Conservation (phyloP, 2,888 invertebrate species). For the Iselma pallidipennis region DNA sequence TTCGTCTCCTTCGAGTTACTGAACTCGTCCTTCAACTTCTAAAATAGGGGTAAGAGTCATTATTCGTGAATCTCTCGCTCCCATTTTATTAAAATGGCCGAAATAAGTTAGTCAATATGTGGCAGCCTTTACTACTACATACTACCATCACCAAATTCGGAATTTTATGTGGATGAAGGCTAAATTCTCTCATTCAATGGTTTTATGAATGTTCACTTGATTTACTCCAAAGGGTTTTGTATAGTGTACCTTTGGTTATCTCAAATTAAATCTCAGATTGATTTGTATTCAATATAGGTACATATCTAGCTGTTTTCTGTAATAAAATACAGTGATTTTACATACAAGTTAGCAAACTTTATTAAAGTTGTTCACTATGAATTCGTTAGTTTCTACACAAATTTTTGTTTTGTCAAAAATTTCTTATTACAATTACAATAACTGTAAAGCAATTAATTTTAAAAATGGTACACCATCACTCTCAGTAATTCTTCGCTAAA, state of each 20-base stretch:
- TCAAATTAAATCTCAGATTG: conserved; percentile 22
- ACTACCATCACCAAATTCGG: background rate
- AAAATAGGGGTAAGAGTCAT: background rate
- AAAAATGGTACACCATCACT: too few species aligned
- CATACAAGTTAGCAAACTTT: background rate
- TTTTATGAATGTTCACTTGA: conserved; percentile 16
- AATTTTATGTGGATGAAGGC: conserved; percentile 12
- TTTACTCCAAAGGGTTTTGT: conserved; percentile 4
- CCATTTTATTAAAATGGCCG: conserved; percentile 15
- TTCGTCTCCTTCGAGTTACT: background rate
- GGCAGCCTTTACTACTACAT: background rate
- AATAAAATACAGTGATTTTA: conserved; percentile 10
- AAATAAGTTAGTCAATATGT: conserved; percentile 17
- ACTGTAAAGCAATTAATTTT: too few species aligned
- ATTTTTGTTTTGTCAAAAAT: too few species aligned
- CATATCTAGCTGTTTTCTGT: conserved; percentile 5
- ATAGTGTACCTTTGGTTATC: conserved; percentile 10
- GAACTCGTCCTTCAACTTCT: background rate
- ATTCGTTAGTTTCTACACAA: too few species aligned
- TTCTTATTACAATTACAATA: too few species aligned
- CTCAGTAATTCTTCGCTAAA: too few species aligned
- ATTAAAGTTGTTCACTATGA: background rate
- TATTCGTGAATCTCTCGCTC: conserved; percentile 2
- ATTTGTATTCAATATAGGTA: conserved; percentile 8
- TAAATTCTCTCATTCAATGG: conserved; percentile 4